These are phyloP conservation scores for Caloenas nicobarica DNA, from an alignment of 2,113 vertebrate genomes.

Conservation along the genomic window DNA sequence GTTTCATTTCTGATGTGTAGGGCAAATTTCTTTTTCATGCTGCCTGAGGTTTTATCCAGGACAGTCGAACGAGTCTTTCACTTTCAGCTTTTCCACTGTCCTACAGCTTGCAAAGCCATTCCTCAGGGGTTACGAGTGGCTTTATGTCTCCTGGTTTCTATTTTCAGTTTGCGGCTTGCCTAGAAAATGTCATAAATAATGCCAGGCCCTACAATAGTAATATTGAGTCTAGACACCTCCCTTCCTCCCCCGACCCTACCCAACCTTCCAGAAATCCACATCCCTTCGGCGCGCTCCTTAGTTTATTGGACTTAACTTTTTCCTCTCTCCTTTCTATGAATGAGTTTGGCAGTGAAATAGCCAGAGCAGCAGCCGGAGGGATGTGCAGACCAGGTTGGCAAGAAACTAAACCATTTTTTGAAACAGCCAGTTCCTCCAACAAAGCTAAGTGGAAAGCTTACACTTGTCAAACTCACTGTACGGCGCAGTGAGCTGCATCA, in stretches of 20 bases:
- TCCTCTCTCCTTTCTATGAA: constrained; percentile 62
- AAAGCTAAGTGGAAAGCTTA: not conserved
- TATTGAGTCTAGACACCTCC: constrained; percentile 70
- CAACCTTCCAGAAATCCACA: constrained; percentile 59
- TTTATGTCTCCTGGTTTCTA: constrained; percentile 65
- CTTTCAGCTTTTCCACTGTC: constrained; percentile 64
- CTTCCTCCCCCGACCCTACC: constrained; percentile 51
- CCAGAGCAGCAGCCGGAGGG: constrained; percentile 39
- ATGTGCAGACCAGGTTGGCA: constrained; percentile 48
- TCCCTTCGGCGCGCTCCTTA: not conserved
- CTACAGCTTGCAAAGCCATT: constrained; percentile 56
- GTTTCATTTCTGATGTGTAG: constrained; percentile 8
- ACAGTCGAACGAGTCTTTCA: not conserved
- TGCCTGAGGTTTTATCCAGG: constrained; percentile 28
- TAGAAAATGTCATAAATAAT: constrained; percentile 70
- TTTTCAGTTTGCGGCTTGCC: constrained; percentile 62
- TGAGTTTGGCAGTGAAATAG: constrained; percentile 50
- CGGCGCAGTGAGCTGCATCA: not conserved
- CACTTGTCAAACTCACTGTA: not conserved
- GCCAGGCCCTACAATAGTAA: constrained; percentile 65
- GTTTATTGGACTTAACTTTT: constrained; percentile 46
- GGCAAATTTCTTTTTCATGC: constrained; percentile 39
- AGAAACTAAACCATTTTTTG: not conserved
- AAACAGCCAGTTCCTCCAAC: not conserved
- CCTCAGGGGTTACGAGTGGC: constrained; percentile 53